Percentiles rank a stretch among this genome's conserved stretches.
Evolutionary conservation across 2,797 vertebrate species (phyloP).

Genomic region (Crenuchus spilurus): DNA sequence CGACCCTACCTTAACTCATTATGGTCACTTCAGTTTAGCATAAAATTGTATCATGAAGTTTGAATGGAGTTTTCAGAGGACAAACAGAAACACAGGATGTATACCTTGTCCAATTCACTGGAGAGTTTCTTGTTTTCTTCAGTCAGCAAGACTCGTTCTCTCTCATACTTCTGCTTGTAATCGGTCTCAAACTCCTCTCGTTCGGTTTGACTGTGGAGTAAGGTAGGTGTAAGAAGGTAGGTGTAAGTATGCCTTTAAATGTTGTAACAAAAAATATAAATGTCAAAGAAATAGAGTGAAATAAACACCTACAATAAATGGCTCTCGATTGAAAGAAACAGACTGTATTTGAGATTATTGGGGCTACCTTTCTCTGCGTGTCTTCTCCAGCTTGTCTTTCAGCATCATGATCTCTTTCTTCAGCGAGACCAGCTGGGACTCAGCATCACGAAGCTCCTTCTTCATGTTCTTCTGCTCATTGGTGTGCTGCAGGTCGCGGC

Average conservation of each 20-base stretch:
- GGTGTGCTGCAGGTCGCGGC: conserved; percentile 86
- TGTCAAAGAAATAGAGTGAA: not conserved
- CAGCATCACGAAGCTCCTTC: conserved; percentile 92
- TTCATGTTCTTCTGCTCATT: conserved; percentile 90
- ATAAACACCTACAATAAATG: too few species aligned
- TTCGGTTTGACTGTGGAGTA: conserved; percentile 86
- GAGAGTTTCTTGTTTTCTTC: conserved; percentile 97
- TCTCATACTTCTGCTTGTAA: conserved; percentile 93
- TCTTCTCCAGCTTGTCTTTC: conserved; percentile 97
- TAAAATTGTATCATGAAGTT: not conserved
- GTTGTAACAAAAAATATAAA: not conserved
- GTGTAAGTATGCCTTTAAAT: too few species aligned
- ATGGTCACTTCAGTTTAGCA: conserved; percentile 7
- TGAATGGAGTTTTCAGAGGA: not conserved
- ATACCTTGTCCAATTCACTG: conserved; percentile 92
- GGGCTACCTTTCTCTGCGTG: conserved; percentile 88
- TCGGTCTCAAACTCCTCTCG: conserved; percentile 93
- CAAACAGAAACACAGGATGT: conserved; percentile 20
- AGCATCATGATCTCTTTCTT: conserved; percentile 96
- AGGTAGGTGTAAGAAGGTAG: not conserved
- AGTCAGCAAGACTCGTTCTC: conserved; percentile 85
- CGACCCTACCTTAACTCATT: not conserved
- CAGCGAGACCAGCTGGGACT: conserved; percentile 91
- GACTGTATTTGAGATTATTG: not conserved
- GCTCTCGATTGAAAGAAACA: too few species aligned